Evolutionary conservation across 2,888 invertebrate species (phyloP), one percentile per base, ranked within the genome.

Genomic region (Watsonalla cultraria): DNA sequence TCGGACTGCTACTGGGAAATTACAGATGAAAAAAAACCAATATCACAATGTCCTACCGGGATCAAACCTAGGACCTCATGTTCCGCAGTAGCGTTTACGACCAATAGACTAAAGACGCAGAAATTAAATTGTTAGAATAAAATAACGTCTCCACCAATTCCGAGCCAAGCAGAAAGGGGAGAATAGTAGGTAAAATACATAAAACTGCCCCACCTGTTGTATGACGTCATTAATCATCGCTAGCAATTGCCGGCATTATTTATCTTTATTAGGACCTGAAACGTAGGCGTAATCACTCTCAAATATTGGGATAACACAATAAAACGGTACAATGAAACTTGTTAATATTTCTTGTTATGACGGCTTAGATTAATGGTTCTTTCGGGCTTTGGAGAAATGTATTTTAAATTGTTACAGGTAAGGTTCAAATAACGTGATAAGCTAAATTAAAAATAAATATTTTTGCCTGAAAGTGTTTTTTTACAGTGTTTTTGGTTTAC

Each of bases 231-330:
- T 78, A 78, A 82, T 80, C 79, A 78, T 73, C 45, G 13, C 55
- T 35, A 60, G 68, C 68, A 66, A 70, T 72, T 62, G 66, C 64
- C 56, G 54, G 56, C 60, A 61, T 48, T 76, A 78, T 80, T 78
- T 70, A 78, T 80, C 78, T 80, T 79, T 76, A 80, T 80, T 77
- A 80, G 64, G 64, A 60, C 60, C 50, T 55, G 58, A 64, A 64
- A 64, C 60, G 66, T 57, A 56, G 55, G 64, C 57, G 66, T 70
- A 70, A 70, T 72, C 69, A 70, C 65, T 65, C 59, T 64, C 64
- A 63, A 67, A 69, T 66, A 65, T 67, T 67, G 60, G 61, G 64
- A 63, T 66, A 69, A 65, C 62, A 65, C 65, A 68, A 66, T 65
- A 65, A 70, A 65, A 61, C 64, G 61, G 60, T 62, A 61, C 60